Percentiles rank a stretch among this genome's conserved stretches.
Evolutionary conservation across 2,797 vertebrate genomes (phyloP).

Genomic region (Darevskia nairensis): DNA sequence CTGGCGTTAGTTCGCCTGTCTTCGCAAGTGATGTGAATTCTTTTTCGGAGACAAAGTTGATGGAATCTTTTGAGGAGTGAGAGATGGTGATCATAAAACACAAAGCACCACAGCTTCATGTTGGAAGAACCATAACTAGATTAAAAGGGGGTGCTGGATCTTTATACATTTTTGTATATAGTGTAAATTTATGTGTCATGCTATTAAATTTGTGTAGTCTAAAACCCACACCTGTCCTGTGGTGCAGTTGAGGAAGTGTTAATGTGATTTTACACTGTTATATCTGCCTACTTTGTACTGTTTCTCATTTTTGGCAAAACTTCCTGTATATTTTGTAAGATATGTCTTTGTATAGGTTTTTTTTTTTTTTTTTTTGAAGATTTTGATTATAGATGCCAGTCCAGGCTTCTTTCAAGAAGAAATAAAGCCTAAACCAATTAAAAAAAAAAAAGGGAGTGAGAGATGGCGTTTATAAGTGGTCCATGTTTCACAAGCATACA

Average conservation of each 20-base stretch:
- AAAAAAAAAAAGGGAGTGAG: too few species aligned
- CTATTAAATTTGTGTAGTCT: conserved; percentile 63
- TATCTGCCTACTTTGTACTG: conserved; percentile 69
- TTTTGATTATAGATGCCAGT: conserved; percentile 81
- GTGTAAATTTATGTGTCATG: conserved; percentile 72
- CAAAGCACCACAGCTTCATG: conserved; percentile 55
- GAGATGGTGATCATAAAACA: conserved; percentile 35
- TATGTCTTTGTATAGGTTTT: conserved; percentile 83
- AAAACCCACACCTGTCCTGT: conserved; percentile 25
- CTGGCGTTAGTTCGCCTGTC: too few species aligned
- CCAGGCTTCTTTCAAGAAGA: conserved; percentile 82
- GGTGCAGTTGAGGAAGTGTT: conserved; percentile 59
- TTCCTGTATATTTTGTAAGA: conserved; percentile 84
- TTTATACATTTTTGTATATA: conserved; percentile 75
- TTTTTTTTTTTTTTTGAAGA: conserved; percentile 81
- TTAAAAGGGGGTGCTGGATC: conserved; percentile 58
- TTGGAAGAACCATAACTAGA: conserved; percentile 66
- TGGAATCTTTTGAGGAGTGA: too few species aligned
- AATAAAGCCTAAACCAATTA: conserved; percentile 78
- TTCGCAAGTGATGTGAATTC: too few species aligned
- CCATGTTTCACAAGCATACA: too few species aligned
- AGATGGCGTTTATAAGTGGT: too few species aligned
- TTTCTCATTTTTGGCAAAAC: conserved; percentile 74
- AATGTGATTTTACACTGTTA: conserved; percentile 67
- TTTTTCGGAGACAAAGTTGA: too few species aligned